phyloP scores from a whole-genome alignment of 2,113 vertebrate species.

The Peucedramus taeniatus region DNA sequence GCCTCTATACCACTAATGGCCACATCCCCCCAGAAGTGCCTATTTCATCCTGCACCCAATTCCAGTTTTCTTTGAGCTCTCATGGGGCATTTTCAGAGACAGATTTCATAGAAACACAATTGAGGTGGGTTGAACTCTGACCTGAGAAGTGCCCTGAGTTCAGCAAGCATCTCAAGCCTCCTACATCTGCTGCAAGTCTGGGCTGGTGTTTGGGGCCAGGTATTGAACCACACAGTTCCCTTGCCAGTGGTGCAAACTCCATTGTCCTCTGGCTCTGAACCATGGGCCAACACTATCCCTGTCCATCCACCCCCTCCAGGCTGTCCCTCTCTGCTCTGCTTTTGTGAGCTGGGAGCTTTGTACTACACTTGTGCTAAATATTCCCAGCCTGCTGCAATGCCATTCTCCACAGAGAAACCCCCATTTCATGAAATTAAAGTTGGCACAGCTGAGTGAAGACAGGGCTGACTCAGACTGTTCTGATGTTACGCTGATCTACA shows the following conservation, averaged over 20 bases:
- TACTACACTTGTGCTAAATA: neutral
- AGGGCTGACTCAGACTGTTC: neutral
- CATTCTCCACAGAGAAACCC: neutral
- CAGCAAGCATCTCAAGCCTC: neutral
- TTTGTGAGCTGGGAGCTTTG: neutral
- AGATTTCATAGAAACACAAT: neutral
- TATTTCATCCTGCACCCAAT: neutral
- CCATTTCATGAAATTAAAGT: neutral
- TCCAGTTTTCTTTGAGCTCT: neutral
- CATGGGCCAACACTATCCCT: neutral
- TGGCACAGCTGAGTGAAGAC: neutral
- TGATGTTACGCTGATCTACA: neutral
- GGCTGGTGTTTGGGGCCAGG: neutral
- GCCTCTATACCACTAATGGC: neutral
- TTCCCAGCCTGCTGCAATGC: neutral
- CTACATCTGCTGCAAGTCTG: neutral
- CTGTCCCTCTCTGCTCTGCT: neutral
- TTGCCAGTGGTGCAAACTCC: neutral
- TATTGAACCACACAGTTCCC: neutral
- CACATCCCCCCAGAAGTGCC: neutral
- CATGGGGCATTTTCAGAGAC: neutral
- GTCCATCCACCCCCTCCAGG: neutral
- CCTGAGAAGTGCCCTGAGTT: neutral
- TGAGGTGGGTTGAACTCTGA: neutral
- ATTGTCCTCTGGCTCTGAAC: rapidly evolving